Percentiles rank a stretch among this genome's conserved stretches.
phyloP scores from a whole-genome alignment of 1,140 invertebrate genomes.

The Steinernema khuongi region DNA sequence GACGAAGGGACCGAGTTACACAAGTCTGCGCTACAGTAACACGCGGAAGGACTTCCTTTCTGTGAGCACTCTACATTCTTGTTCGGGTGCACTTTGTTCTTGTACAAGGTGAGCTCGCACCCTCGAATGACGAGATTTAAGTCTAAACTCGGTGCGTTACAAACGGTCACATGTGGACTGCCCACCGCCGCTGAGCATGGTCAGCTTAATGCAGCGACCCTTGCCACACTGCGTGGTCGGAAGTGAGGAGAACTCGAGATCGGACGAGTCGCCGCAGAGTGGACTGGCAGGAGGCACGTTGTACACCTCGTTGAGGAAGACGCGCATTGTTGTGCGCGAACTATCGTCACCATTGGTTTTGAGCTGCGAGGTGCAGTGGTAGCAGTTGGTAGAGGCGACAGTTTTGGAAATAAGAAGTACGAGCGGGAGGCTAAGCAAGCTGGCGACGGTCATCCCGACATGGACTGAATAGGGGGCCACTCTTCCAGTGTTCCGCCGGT shows the following conservation, averaged over 20 bases:
- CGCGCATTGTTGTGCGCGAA: background rate
- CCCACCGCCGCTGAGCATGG: background rate
- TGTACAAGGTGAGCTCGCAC: background rate
- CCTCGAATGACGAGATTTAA: background rate
- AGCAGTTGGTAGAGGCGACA: background rate
- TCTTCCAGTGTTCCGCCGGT: background rate
- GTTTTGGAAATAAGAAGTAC: background rate
- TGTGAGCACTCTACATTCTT: background rate
- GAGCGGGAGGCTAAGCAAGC: background rate
- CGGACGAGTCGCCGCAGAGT: background rate
- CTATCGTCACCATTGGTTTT: background rate
- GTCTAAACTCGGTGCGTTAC: background rate
- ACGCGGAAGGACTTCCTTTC: background rate
- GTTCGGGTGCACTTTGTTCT: background rate
- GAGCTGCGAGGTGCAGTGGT: background rate
- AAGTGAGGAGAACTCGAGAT: background rate
- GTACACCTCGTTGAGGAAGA: background rate
- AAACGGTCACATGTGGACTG: background rate
- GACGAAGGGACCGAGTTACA: background rate
- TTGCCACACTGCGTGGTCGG: background rate
- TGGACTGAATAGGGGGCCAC: no score
- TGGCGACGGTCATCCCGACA: no score
- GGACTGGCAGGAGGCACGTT: background rate
- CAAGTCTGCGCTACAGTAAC: background rate
- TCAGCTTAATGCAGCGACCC: background rate